phyloP scores from a whole-genome alignment of 1,140 invertebrate genomes.

The Caenorhabditis briggsae region DNA sequence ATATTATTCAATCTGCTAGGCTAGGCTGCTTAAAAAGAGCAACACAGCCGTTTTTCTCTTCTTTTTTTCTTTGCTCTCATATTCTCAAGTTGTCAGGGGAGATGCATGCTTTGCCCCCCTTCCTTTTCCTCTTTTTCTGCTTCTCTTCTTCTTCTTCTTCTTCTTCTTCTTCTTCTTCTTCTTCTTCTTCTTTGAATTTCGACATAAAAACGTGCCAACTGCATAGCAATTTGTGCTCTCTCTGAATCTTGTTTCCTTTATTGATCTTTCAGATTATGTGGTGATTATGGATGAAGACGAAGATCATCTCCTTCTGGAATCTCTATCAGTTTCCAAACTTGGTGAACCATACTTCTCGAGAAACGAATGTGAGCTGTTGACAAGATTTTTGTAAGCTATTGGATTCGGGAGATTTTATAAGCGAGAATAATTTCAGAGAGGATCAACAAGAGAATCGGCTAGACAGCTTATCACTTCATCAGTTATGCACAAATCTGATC shows the following conservation, averaged over 20 bases:
- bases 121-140: not conserved
- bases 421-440: slow-evolving; percentile 6
- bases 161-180: not conserved
- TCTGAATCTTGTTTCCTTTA: not conserved
- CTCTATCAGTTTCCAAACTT: slow-evolving; percentile 4
- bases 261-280: slow-evolving; percentile 10
- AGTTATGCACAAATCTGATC: slow-evolving; percentile 1
- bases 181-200: not conserved
- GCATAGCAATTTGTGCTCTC: not conserved
- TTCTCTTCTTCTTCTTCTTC: too few species aligned
- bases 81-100: slow-evolving; percentile 35
- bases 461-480: slow-evolving; percentile 31
- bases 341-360: not conserved
- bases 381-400: slow-evolving; percentile 3
- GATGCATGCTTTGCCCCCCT: not conserved
- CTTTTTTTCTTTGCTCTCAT: not conserved
- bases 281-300: slow-evolving; percentile 14
- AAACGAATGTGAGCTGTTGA: slow-evolving; percentile 12
- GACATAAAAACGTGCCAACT: slow-evolving; percentile 33
- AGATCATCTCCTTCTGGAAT: not conserved
- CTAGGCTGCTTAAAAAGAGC: not conserved
- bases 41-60: slow-evolving; percentile 37
- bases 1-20: not conserved
- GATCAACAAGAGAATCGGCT: slow-evolving; percentile 17
- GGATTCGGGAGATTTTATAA: not conserved